phyloP scores from a whole-genome alignment of 2,113 vertebrate genomes.

The Notechis scutatus region DNA sequence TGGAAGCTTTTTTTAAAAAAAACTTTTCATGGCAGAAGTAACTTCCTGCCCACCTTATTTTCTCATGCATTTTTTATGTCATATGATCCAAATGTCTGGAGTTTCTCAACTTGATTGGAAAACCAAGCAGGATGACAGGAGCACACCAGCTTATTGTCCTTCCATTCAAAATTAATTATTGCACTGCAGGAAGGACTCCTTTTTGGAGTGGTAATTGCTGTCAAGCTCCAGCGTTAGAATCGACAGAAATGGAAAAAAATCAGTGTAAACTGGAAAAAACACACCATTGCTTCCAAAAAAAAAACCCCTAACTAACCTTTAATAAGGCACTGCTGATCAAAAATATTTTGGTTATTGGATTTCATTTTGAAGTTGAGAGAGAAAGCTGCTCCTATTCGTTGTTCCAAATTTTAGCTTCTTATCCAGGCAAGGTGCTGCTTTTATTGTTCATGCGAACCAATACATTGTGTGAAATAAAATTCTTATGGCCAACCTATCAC shows the following conservation, averaged over 20 bases:
- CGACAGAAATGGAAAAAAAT: neutral
- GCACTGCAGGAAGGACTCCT: neutral
- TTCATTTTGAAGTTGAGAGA: neutral
- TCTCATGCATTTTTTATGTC: neutral
- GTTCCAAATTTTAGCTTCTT: neutral
- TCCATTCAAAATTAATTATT: neutral
- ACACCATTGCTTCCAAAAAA: neutral
- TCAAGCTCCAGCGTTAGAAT: neutral
- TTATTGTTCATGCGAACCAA: neutral
- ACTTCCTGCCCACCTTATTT: neutral
- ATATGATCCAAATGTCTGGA: neutral
- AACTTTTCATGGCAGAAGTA: neutral
- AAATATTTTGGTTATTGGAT: neutral
- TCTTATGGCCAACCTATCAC: neutral
- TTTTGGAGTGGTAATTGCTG: slow-evolving; percentile 7
- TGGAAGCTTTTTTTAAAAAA: neutral
- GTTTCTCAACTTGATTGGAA: neutral
- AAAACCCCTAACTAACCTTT: neutral
- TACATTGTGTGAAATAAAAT: neutral
- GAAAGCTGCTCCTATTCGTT: neutral
- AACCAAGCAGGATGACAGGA: neutral
- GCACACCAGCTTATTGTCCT: neutral
- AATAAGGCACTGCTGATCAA: neutral
- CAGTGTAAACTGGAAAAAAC: neutral
- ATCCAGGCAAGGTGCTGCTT: neutral